Base-by-base conservation (phyloP, 2,113 vertebrate species). In the Maccullochella peelii region DNA sequence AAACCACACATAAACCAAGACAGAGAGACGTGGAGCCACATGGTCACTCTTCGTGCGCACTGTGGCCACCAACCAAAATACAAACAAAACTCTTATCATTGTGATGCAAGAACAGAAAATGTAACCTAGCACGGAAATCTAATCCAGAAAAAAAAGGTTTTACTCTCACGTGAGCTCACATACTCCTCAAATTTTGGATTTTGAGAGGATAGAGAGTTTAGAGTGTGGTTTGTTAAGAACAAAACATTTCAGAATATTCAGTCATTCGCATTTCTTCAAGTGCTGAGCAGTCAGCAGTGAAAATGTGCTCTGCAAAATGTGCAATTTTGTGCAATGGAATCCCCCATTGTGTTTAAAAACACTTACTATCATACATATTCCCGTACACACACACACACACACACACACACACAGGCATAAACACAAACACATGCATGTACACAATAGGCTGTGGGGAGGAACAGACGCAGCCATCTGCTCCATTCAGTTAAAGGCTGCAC, bases 391-490 rank as follows among this genome's bases (percentile, higher is more conserved):
- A 44, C 23, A 73, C 77, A 69, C 47, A 20, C 21, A 18, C 63
- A 27, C 78, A 47, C 42, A 49, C 44, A 38, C 44, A 59, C 44
- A 44, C 9, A 65, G 36, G 20, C 25, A 81, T 9, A 38, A 20
- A 75, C 47, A 66, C 65, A 73, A 33, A 77, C 20, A 70, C 23
- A 71, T 2, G 15, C 68, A 52, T 70, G 69, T 16, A 73, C 88
- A 89, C 85, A 88, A 80, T 23, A 75, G 77, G 14, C 79, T 65
- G 65, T 50, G 47, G 59, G 85, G 86, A 82, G 83, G 87, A 77
- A 89, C 84, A 79, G 74, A 82, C 57, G 14, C 84, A 88, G 73
- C 62, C 93, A 92, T 94, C 94, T 94, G 93, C 87, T 92, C 86
- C 90, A 92, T 92, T 94, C 90, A 92, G 66, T 90, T 85, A 83